phyloP scores from a whole-genome alignment of 2,797 vertebrate species.

The Malurus splendens region DNA sequence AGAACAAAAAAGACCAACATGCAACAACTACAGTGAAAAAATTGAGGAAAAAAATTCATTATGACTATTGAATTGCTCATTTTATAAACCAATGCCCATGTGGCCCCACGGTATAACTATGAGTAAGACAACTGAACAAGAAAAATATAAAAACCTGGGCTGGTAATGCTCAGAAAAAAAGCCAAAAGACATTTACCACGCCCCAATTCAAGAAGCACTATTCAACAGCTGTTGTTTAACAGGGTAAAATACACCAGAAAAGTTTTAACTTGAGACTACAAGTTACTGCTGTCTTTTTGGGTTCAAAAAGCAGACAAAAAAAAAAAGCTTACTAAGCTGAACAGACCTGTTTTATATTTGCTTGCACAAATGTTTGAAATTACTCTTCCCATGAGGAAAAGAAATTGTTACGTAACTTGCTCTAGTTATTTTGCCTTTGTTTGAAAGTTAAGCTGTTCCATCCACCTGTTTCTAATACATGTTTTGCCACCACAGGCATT shows the following conservation, averaged over 20 bases:
- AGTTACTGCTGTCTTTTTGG: neutral
- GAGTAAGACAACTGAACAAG: neutral
- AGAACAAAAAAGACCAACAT: neutral
- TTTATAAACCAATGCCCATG: neutral
- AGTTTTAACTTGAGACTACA: neutral
- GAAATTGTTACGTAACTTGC: neutral
- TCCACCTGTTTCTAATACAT: neutral
- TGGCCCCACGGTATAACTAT: neutral
- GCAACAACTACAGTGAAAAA: neutral
- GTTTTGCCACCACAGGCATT: neutral
- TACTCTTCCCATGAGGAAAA: neutral
- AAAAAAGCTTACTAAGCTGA: neutral
- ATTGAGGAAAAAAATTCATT: accelerated
- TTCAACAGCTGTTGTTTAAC: neutral
- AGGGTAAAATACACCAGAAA: neutral
- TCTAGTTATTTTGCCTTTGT: neutral
- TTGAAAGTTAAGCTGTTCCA: neutral
- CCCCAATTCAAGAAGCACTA: neutral
- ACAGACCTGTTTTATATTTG: neutral
- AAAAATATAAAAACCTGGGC: neutral
- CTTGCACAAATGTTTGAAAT: neutral
- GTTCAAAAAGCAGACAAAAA: neutral
- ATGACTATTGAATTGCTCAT: neutral
- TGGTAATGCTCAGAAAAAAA: neutral
- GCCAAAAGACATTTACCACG: neutral